These are phyloP conservation scores for Irena cyanogastra DNA, from an alignment of 2,113 vertebrate species.

Conservation along the genomic window DNA sequence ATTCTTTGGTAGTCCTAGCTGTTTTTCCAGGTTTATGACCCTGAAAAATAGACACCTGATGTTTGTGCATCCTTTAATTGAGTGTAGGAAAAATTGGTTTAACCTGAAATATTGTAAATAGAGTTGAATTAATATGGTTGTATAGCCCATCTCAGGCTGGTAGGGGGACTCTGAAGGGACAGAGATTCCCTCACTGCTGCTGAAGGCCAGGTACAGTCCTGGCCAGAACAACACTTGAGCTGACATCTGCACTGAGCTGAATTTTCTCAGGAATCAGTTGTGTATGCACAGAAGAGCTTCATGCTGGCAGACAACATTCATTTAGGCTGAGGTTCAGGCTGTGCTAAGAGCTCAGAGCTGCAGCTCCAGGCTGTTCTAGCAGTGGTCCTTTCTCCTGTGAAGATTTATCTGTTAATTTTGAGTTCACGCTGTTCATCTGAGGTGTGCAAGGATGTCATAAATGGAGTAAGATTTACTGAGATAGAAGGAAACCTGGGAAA, in stretches of 20 bases:
- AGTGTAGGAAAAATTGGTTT: neutral
- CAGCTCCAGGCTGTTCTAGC: neutral
- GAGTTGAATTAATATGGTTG: neutral
- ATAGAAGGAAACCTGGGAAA: neutral
- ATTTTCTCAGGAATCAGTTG: neutral
- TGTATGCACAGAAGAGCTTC: neutral
- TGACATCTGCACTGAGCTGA: neutral
- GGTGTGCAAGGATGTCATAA: neutral
- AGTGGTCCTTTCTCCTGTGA: neutral
- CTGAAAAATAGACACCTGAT: neutral
- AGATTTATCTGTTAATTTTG: neutral
- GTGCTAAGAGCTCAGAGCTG: neutral
- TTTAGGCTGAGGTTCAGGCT: neutral
- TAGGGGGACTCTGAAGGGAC: neutral
- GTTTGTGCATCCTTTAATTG: neutral
- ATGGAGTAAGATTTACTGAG: neutral
- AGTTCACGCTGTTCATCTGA: neutral
- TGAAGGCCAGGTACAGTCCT: neutral
- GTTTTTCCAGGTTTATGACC: neutral
- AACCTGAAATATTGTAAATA: neutral
- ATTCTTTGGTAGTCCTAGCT: neutral
- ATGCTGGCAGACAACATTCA: neutral
- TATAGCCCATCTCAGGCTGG: neutral
- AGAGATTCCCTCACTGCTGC: neutral
- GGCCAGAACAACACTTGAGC: neutral